Conservation (phyloP, 1,140 invertebrate species). For the Propsilocerus akamusi region DNA sequence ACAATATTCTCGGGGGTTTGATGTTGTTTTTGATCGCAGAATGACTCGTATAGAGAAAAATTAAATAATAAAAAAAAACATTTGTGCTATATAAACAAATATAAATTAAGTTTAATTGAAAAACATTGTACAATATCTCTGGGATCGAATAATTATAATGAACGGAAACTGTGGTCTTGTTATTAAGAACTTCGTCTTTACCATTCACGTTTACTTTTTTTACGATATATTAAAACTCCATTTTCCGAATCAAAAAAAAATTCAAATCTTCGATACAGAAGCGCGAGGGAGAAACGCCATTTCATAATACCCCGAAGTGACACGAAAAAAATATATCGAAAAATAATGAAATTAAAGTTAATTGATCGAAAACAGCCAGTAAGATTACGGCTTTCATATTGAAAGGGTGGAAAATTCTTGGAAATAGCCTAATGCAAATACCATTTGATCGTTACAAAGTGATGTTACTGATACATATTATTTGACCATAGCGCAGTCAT, state of each 20-base stretch:
- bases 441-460: too few relatives aligned
- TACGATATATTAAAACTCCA: not conserved
- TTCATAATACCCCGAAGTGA: too few relatives aligned
- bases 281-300: not conserved
- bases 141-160: not conserved
- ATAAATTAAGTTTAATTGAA: slow-evolving; percentile 2
- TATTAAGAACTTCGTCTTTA: not conserved
- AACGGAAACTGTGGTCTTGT: not conserved
- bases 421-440: too few relatives aligned
- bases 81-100: not conserved
- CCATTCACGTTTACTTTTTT: not conserved
- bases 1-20: not conserved
- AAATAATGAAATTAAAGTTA: slow-evolving; percentile 3
- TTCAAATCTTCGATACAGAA: not conserved
- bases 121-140: slow-evolving; percentile 1
- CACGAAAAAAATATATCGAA: not conserved
- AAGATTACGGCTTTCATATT: slow-evolving; percentile 1
- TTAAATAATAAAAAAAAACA: not conserved
- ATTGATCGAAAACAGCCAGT: slow-evolving; percentile 3
- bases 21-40: not conserved
- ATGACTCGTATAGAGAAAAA: too few relatives aligned
- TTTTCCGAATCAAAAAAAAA: not conserved
- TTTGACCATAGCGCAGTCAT: too few relatives aligned
- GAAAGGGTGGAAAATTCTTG: too few relatives aligned
- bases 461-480: too few relatives aligned